Base-by-base conservation (phyloP, 2,113 vertebrate genomes). In the Hylia prasina region DNA sequence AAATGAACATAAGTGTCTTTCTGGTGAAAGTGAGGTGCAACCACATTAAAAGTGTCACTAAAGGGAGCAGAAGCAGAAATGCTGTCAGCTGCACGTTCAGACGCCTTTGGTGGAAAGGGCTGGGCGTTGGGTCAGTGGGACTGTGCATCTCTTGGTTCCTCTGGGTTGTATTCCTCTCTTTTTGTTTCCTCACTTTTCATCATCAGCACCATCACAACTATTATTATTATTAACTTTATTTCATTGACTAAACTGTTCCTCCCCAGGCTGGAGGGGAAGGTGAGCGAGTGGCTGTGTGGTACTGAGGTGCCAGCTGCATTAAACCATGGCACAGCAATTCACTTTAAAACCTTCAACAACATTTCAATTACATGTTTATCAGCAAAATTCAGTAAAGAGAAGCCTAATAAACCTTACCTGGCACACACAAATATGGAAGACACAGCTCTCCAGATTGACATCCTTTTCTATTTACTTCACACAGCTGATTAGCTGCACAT, bases 401-500 rank as follows among this genome's bases (percentile, higher is more conserved):
- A 87, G 15, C n/a, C 79, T 23, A 28, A 77, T 60, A 3, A 6
- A 21, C 27, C 86, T 93, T 97, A 99, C 99, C 99, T 97, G 99
- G 98, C 23, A 99, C 98, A 88, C 99, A 99, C 61, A 99, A 94
- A 92, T 98, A 99, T 0, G 99, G 99, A 94, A 99, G 98, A 70
- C 99, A 99, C 51, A 98, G 98, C 63, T 98, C 98, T 70, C 98
- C 98, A 61, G 98, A 94, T 0, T 98, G 97, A 96, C 99, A 99
- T 33, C 99, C 99, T 86, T 98, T 99, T 66, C 99, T 98, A 88
- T 99, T 99, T 15, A 99, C 99, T 95, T 99, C 99, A 96, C 99
- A 99, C 20, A 99, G 84, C 85, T 99, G 98, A 96, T 98, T 99
- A 89, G 98, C 98, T 31, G 98, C 98, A 95, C 99, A 99, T 24